Evolutionary conservation across 2,797 vertebrate genomes (phyloP).

Genomic region (Chloroceryle inda): DNA sequence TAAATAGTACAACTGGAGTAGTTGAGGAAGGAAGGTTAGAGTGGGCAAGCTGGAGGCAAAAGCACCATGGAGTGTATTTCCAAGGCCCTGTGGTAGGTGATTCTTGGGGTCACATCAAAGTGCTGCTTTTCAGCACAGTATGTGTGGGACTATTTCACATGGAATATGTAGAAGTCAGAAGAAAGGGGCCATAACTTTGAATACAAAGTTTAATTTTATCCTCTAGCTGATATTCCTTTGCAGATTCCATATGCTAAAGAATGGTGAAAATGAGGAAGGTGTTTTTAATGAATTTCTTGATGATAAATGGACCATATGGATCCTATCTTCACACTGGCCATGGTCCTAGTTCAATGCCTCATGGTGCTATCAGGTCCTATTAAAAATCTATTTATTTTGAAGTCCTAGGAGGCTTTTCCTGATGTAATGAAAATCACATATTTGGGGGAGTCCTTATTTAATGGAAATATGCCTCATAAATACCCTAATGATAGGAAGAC

Average conservation of each 20-base stretch:
- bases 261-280: background rate
- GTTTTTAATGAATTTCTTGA: background rate
- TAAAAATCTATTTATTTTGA: background rate
- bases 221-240: background rate
- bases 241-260: background rate
- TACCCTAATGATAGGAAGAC: background rate
- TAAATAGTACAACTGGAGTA: background rate
- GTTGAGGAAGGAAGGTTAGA: background rate
- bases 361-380: background rate
- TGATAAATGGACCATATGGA: background rate
- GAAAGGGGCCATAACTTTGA: background rate
- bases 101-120: background rate
- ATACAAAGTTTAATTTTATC: background rate
- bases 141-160: background rate
- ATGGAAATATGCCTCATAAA: background rate
- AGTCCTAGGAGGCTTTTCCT: background rate
- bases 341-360: background rate
- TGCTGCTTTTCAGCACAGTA: background rate
- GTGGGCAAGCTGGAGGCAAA: background rate
- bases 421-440: background rate
- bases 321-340: background rate
- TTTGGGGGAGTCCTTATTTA: background rate
- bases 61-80: background rate
- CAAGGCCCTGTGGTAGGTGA: background rate
- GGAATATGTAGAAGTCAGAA: background rate